These are phyloP conservation scores for Pycnonotus jocosus DNA, from an alignment of 2,113 vertebrate species.

Conservation along the genomic window DNA sequence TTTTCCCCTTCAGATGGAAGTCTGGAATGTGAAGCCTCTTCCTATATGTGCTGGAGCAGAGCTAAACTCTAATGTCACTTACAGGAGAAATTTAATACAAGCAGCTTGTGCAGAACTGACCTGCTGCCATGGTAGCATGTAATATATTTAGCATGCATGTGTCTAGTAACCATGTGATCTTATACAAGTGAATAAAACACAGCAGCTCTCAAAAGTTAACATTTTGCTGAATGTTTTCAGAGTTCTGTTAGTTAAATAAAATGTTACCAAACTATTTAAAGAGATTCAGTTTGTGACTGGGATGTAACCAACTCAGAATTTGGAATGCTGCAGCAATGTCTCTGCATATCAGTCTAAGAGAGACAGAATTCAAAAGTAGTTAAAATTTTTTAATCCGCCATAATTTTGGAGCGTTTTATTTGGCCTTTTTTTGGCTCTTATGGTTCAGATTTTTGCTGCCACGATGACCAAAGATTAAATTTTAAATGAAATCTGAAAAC, in stretches of 20 bases:
- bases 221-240: background rate
- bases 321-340: background rate
- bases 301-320: background rate
- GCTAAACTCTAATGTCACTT: constrained; percentile 25
- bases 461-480: background rate
- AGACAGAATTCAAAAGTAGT: background rate
- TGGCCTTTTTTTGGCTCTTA: background rate
- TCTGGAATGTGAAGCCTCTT: constrained; percentile 22
- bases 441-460: background rate
- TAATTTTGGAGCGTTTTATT: background rate
- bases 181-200: background rate
- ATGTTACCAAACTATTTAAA: background rate
- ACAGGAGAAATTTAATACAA: constrained; percentile 28
- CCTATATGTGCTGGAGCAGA: constrained; percentile 17
- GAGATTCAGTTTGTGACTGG: background rate
- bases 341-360: background rate
- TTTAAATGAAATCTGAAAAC: background rate
- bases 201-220: background rate
- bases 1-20: constrained; percentile 21
- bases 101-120: constrained; percentile 33
- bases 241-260: background rate
- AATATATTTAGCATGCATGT: constrained; percentile 33
- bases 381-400: background rate
- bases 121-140: background rate
- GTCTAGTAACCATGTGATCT: background rate